Evolutionary conservation across 2,797 vertebrate genomes (phyloP).

Genomic region (Squalus acanthias): DNA sequence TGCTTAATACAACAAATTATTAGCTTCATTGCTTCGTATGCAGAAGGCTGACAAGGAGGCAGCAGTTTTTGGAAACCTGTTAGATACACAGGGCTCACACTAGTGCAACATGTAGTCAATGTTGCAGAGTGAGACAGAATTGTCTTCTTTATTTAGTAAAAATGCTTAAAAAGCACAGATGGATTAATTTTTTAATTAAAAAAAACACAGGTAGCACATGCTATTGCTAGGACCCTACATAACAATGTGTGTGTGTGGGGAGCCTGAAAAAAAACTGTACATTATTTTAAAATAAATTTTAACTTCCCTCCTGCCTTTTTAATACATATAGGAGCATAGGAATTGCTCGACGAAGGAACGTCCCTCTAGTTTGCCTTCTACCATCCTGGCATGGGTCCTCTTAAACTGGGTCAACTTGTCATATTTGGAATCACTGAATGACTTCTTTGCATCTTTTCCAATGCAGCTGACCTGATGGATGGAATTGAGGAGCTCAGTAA

Average conservation of each 20-base stretch:
- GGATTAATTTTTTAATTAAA: no score
- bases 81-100: not conserved
- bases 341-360: not conserved
- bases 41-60: not conserved
- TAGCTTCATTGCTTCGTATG: not conserved
- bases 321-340: not conserved
- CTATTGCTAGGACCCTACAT: not conserved
- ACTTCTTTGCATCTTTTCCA: not conserved
- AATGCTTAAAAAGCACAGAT: not conserved
- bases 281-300: not conserved
- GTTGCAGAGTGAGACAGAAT: not conserved
- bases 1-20: not conserved
- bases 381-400: not conserved
- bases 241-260: not conserved
- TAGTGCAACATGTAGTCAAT: not conserved
- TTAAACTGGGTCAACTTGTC: not conserved
- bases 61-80: not conserved
- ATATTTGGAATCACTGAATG: not conserved
- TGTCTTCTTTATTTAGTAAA: not conserved
- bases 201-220: not conserved
- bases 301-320: not conserved
- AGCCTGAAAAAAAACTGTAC: not conserved
- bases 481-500: no score
- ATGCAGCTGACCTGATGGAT: no score
- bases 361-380: not conserved